phyloP scores from a whole-genome alignment of 2,113 vertebrate genomes.

The Myrmophylax atrothorax region DNA sequence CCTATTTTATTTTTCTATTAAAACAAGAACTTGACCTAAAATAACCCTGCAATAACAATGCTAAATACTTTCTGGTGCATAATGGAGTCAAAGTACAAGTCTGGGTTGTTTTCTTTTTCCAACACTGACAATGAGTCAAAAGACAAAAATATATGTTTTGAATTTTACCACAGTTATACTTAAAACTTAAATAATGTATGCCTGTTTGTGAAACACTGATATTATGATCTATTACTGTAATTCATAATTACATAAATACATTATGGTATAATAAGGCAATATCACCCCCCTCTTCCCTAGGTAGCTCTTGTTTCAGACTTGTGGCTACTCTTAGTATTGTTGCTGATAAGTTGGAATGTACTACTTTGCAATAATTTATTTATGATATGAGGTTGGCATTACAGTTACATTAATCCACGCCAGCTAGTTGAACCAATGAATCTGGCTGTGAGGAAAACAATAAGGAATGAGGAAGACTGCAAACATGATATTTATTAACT shows the following conservation, averaged over 20 bases:
- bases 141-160: slow-evolving; percentile 39
- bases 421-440: not conserved
- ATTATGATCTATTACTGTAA: not conserved
- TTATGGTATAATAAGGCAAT: not conserved
- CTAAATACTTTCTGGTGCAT: slow-evolving; percentile 61
- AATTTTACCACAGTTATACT: slow-evolving; percentile 36
- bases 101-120: not conserved
- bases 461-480: slow-evolving; percentile 45
- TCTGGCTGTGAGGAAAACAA: slow-evolving; percentile 1
- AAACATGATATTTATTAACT: not conserved
- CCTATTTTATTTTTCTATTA: slow-evolving; percentile 59
- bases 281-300: not conserved
- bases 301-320: not conserved
- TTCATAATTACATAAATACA: not conserved
- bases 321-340: not conserved
- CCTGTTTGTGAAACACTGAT: not conserved
- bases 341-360: not conserved
- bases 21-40: slow-evolving; percentile 65
- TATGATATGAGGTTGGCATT: not conserved
- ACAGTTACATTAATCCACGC: not conserved
- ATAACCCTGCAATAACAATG: slow-evolving; percentile 70
- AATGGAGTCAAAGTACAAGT: slow-evolving; percentile 59
- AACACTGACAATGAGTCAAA: slow-evolving; percentile 46
- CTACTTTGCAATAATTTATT: not conserved
- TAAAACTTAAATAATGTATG: slow-evolving; percentile 11